Evolutionary conservation across 2,888 invertebrate species (phyloP), one percentile per base, ranked within the genome.

Genomic region (Aporophyla nigra): DNA sequence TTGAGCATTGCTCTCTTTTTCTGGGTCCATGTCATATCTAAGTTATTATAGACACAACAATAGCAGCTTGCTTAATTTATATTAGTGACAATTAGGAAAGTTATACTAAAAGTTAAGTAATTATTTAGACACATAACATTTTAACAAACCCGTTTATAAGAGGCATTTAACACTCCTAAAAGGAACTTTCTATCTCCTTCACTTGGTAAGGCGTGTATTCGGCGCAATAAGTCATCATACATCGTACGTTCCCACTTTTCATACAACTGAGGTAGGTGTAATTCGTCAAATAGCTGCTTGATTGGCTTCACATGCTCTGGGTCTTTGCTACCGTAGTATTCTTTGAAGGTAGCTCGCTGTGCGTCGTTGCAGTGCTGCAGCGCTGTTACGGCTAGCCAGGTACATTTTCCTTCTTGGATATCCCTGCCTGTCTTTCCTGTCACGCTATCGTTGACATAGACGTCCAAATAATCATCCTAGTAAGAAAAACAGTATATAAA

Each of bases 341-440:
- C 97, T 88, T 97, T 94, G 61, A 92, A 92, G 21, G 87, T 76
- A 4, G 82, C 82, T 74, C 97, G 97, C 90, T 98, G 98, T 19
- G 97, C 95, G 0, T 97, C 95, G 66, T 97, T 97, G 21, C 98
- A 98, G 68, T 97, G 96, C 93, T 98, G 98, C 82, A 99, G 96
- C 49, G 99, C 99, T 46, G 98, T 97, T 4, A 99, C 98, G 1
- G 98, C 97, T 51, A 99, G 94, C 99, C 99, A 99, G 0, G 98
- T 97, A 93, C 99, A 99, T 94, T 99, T 99, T 59, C 99, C 99
- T 89, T 99, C 98, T 92, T 98, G 97, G 86, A 99, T 99, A 90
- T 99, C 99, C 0, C 98, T 98, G 9, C 99, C 98, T 2, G 24
- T 51, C 43, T 83, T 83, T 4, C 77, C 77, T 5, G 72, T 61